Percentiles rank a stretch among this genome's conserved stretches.
Conservation (phyloP, 2,888 invertebrate species). For the Arge pagana region DNA sequence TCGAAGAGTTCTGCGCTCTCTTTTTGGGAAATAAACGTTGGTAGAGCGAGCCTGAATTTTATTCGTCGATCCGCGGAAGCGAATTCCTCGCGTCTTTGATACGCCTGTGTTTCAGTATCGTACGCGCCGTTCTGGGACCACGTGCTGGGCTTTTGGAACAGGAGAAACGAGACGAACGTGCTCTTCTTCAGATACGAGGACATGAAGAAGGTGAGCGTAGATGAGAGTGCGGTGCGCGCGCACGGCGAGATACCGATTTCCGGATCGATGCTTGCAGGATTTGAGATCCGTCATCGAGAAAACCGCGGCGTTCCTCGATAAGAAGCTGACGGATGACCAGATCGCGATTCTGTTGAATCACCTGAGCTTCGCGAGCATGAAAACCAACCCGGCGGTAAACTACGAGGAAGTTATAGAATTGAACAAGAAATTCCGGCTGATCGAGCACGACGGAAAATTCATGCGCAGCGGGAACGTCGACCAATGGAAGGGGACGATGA, state of each 20-base stretch:
- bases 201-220: conserved; percentile 44
- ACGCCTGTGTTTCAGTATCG: conserved; percentile 35
- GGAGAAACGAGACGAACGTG: conserved; percentile 35
- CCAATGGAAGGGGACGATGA: conserved; percentile 56
- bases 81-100: conserved; percentile 7
- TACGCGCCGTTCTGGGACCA: conserved; percentile 47
- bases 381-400: conserved; percentile 65
- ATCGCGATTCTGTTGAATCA: conserved; percentile 55
- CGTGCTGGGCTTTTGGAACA: conserved; percentile 41
- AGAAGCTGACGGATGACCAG: conserved; percentile 47
- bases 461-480: conserved; percentile 60
- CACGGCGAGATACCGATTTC: not conserved
- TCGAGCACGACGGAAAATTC: conserved; percentile 53
- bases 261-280: conserved; percentile 48
- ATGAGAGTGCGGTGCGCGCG: not conserved
- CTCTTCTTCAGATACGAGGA: conserved; percentile 48
- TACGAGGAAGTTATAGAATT: conserved; percentile 55
- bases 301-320: conserved; percentile 57
- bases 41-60: not conserved
- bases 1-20: conserved; percentile 65
- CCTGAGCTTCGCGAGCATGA: conserved; percentile 65
- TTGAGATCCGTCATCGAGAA: conserved; percentile 54
- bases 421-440: conserved; percentile 51
- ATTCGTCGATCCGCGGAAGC: conserved; percentile 11
- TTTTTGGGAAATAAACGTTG: conserved; percentile 65